These are phyloP conservation scores for Myocastor coypus DNA, from an alignment of 2,113 vertebrate genomes.

Conservation along the genomic window DNA sequence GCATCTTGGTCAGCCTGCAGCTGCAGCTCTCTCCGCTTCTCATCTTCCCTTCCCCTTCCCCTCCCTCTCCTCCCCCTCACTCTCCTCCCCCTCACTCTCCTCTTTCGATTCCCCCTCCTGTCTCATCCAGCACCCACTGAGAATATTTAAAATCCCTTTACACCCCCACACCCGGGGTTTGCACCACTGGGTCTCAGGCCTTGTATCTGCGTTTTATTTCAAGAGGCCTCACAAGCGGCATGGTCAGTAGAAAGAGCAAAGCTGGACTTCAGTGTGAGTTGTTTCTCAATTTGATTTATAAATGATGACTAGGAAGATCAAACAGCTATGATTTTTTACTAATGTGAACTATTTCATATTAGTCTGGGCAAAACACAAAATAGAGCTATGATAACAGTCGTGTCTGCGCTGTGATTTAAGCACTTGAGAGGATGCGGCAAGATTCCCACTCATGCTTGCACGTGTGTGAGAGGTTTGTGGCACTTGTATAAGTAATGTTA, in stretches of 20 bases:
- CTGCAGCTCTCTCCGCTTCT: background rate
- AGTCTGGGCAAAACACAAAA: background rate
- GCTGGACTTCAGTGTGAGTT: background rate
- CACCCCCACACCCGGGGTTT: background rate
- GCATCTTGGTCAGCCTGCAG: background rate
- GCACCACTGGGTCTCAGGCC: background rate
- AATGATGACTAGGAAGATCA: background rate
- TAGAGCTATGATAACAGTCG: background rate
- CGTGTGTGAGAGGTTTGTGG: background rate
- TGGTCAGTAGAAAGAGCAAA: background rate
- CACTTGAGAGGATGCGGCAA: background rate
- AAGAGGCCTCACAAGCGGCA: background rate
- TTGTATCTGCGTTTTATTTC: background rate
- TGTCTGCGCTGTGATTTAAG: background rate
- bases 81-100: background rate
- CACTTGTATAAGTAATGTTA: background rate
- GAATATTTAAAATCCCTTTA: background rate
- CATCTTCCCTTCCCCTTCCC: background rate
- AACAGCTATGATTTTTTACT: too few species aligned
- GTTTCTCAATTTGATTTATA: background rate
- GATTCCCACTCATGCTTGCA: background rate
- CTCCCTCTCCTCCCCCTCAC: too few species aligned
- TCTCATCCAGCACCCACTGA: background rate
- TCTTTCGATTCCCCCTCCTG: background rate
- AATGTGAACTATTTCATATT: background rate